These are phyloP conservation scores for Crypturellus undulatus DNA, from an alignment of 2,113 vertebrate genomes.

Conservation along the genomic window DNA sequence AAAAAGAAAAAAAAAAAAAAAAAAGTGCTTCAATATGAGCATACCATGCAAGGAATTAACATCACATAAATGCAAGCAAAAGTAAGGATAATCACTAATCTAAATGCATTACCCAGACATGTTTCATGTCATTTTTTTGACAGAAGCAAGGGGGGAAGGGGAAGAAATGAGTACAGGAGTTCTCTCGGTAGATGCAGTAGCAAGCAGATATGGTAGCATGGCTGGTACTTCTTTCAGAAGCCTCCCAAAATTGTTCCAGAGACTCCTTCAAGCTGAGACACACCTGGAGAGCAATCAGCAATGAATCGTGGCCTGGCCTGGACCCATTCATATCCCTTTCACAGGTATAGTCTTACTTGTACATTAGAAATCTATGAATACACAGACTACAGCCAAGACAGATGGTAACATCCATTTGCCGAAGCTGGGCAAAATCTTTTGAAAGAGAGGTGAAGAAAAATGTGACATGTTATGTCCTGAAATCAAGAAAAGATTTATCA, in stretches of 20 bases:
- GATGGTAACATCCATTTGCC: neutral
- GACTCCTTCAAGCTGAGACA: neutral
- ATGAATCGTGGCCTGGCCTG: neutral
- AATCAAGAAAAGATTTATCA: neutral
- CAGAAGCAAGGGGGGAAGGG: neutral
- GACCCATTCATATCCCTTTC: neutral
- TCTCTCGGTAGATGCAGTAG: neutral
- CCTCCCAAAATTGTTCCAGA: neutral
- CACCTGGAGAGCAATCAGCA: neutral
- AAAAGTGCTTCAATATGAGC: neutral
- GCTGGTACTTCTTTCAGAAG: neutral
- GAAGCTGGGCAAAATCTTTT: neutral
- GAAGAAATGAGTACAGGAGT: accelerated
- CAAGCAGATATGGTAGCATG: neutral
- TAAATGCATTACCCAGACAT: neutral
- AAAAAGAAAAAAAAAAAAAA: neutral
- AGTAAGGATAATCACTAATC: neutral
- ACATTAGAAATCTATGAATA: neutral
- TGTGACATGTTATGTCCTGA: neutral
- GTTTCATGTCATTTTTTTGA: neutral
- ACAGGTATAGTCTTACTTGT: neutral
- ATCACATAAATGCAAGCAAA: neutral
- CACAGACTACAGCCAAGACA: neutral
- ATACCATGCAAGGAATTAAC: neutral
- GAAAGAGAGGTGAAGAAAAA: neutral